Evolutionary conservation across 30 jellyfish, hydroid and myxozoan species (phyloP).

Genomic region (Pelagia noctiluca): DNA sequence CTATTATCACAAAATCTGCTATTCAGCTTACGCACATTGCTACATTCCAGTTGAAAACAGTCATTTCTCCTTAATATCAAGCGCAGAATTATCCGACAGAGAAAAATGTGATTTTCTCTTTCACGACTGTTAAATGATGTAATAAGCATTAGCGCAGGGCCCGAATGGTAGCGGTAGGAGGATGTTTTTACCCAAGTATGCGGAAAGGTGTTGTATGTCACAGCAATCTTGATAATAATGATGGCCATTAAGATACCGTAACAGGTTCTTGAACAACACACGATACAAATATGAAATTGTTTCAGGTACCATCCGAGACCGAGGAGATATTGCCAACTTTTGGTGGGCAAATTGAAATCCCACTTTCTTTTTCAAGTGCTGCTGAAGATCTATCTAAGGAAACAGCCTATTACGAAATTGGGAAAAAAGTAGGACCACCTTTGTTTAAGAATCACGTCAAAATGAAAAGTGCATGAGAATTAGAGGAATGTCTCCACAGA

Average conservation of each 20-base stretch:
- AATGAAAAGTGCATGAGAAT: neutral
- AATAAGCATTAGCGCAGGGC: neutral
- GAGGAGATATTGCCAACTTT: neutral
- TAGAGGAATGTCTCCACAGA: neutral
- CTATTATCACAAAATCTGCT: neutral
- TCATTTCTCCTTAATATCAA: neutral
- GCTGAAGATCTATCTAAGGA: neutral
- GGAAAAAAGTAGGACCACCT: conserved; percentile 24
- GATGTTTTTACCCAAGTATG: conserved; percentile 2
- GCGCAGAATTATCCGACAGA: neutral
- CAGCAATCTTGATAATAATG: conserved; percentile 13
- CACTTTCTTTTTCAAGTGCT: neutral
- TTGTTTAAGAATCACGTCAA: neutral
- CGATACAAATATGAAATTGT: conserved; percentile 11
- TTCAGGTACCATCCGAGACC: neutral
- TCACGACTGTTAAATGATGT: conserved; percentile 11
- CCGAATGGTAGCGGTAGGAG: neutral
- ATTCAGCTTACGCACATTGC: neutral
- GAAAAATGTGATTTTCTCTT: neutral
- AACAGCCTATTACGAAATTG: neutral
- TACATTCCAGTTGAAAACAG: neutral
- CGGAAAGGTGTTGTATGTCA: conserved; percentile 23
- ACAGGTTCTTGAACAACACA: neutral
- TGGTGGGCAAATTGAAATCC: conserved; percentile 16
- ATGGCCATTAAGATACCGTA: conserved; percentile 4